Conservation (phyloP, 2,113 vertebrate genomes). For the Calonectris borealis region DNA sequence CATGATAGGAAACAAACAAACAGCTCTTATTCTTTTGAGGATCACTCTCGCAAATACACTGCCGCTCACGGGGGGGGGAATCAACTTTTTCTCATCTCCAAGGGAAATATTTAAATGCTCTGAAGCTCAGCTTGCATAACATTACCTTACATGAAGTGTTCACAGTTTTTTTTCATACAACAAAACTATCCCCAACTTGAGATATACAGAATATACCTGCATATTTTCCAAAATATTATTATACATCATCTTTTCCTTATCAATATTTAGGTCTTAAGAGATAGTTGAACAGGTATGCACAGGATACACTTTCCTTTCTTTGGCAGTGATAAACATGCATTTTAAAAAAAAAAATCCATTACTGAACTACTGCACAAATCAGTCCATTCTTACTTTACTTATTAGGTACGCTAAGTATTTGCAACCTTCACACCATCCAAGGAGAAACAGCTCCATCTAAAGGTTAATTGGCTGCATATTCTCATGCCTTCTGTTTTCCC, state of each 20-base stretch:
- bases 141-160: neutral
- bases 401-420: neutral
- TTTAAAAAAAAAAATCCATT: neutral
- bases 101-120: neutral
- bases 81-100: neutral
- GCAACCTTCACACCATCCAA: neutral
- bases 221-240: neutral
- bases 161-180: neutral
- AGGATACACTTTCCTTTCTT: neutral
- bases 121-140: neutral
- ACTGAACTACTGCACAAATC: neutral
- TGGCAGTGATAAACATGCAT: neutral
- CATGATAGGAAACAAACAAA: neutral
- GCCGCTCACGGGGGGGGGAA: neutral
- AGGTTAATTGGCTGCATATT: constrained; percentile 1
- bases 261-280: neutral
- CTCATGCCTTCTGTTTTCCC: neutral
- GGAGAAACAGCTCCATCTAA: constrained; percentile 74
- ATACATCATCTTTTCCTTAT: neutral
- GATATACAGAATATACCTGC: neutral
- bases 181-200: neutral
- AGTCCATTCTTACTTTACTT: neutral
- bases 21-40: neutral
- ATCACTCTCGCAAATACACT: neutral
- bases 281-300: neutral